phyloP scores from a whole-genome alignment of 2,797 vertebrate genomes.

The Galaxias olidus region DNA sequence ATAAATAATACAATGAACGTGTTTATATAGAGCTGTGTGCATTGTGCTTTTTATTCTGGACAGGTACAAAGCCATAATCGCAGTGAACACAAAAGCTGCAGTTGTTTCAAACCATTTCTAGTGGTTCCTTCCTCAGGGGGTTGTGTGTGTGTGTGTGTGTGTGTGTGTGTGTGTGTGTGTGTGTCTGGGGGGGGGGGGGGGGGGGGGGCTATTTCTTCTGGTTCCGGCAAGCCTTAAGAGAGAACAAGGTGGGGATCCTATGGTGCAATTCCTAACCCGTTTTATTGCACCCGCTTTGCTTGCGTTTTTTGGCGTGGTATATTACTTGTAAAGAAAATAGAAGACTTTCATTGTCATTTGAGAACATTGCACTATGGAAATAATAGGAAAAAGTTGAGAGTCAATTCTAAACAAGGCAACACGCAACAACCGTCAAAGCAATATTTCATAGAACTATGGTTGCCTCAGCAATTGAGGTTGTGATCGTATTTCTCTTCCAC shows the following conservation, averaged over 20 bases:
- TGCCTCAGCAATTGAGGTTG: conserved; percentile 38
- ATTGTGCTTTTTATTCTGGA: conserved; percentile 28
- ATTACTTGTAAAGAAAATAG: conserved; percentile 53
- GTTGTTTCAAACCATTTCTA: conserved; percentile 42
- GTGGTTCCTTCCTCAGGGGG: conserved; percentile 36
- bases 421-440: no score
- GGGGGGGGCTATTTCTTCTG: conserved; percentile 47
- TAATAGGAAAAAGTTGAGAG: neutral
- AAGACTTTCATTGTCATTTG: conserved; percentile 51
- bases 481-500: conserved; percentile 56
- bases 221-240: conserved; percentile 59
- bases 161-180: no score
- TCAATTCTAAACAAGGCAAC: no score
- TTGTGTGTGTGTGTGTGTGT: neutral
- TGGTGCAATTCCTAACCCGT: conserved; percentile 49
- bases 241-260: conserved; percentile 58
- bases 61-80: conserved; percentile 26
- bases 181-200: no score
- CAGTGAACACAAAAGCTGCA: conserved; percentile 33
- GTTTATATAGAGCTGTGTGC: neutral
- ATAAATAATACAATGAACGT: neutral
- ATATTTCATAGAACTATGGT: conserved; percentile 23
- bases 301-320: conserved; percentile 55
- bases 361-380: conserved; percentile 23
- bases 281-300: conserved; percentile 38